Percentiles rank a stretch among this genome's conserved stretches.
These are phyloP conservation scores for Planococcus citri DNA, from an alignment of 1,140 invertebrate genomes.

Conservation along the genomic window DNA sequence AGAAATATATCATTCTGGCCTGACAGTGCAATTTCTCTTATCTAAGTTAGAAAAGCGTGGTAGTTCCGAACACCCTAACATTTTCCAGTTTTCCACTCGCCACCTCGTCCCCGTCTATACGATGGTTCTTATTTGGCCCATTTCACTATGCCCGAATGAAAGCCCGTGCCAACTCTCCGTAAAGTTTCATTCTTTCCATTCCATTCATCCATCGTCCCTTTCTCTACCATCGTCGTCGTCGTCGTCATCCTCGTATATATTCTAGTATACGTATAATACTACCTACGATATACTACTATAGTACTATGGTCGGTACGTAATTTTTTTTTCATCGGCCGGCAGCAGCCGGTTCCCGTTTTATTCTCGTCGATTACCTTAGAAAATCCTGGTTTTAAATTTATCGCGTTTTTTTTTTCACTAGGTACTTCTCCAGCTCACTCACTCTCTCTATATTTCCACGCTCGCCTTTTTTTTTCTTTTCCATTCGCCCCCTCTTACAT, in stretches of 20 bases:
- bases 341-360: conserved; percentile 14
- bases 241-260: too few species aligned
- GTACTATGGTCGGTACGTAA: background rate
- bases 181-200: conserved; percentile 17
- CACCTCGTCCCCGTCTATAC: background rate
- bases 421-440: background rate
- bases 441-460: background rate
- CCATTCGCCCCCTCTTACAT: too few species aligned
- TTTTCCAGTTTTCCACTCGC: conserved; percentile 16
- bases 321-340: conserved; percentile 3
- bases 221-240: too few species aligned
- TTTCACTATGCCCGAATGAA: conserved; percentile 15
- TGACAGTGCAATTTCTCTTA: conserved; percentile 31
- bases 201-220: background rate
- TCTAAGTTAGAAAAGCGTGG: conserved; percentile 23
- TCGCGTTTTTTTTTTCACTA: background rate
- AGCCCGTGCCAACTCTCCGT: conserved; percentile 6
- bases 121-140: conserved; percentile 18
- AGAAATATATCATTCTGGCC: conserved; percentile 29
- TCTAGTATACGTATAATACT: too few species aligned
- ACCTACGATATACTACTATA: too few species aligned
- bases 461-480: background rate
- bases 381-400: conserved; percentile 14
- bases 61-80: conserved; percentile 19
- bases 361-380: conserved; percentile 15